Evolutionary conservation across 2,113 vertebrate species (phyloP), one percentile per base, ranked within the genome.

Genomic region (Barnardius zonarius): DNA sequence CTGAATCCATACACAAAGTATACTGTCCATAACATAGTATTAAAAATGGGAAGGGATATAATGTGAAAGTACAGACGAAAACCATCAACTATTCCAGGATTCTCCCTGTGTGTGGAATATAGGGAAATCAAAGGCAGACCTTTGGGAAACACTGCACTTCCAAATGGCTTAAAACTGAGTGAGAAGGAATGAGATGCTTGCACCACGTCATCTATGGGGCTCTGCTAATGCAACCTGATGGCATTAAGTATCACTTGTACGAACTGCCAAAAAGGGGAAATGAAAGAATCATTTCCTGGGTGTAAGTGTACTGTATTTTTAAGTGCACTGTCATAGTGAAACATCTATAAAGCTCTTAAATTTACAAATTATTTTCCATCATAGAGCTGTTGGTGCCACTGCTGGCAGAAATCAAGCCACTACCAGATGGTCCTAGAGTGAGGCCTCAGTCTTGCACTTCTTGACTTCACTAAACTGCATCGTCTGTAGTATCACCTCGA

Each of bases 151-250:
- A 13, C 0, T 17, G 12, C 22, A 44, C 30, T 81, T 77, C 24
- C 39, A 16, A 85, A 62, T 20, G 30, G 54, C 51, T 83, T 90
- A 52, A 62, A 67, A 66, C 1, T 1, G 70, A 79, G 14, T 8
- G 35, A 75, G 43, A 77, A 41, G 59, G 48, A 67, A 72, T 12
- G 13, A 90, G 43, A 73, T 1, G 13, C 46, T 67, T 80, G 80
- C 43, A 77, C 5, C 59, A 49, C 0, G 0, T 44, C 44, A 37
- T 51, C 43, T 35, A 70, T 4, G 2, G 35, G 49, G 35, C 31
- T 44, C 41, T 51, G 31, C 28, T 66, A 22, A 59, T 8, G 72
- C 30, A 64, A 79, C 59, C 24, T 18, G 24, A 59, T 39, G 27
- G n/a, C 19, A n/a, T 73, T n/a, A 77, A 92, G 39, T 33, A 44